Evolutionary conservation across 2,113 vertebrate genomes (phyloP), one percentile per base, ranked within the genome.

Genomic region (Vidua macroura): DNA sequence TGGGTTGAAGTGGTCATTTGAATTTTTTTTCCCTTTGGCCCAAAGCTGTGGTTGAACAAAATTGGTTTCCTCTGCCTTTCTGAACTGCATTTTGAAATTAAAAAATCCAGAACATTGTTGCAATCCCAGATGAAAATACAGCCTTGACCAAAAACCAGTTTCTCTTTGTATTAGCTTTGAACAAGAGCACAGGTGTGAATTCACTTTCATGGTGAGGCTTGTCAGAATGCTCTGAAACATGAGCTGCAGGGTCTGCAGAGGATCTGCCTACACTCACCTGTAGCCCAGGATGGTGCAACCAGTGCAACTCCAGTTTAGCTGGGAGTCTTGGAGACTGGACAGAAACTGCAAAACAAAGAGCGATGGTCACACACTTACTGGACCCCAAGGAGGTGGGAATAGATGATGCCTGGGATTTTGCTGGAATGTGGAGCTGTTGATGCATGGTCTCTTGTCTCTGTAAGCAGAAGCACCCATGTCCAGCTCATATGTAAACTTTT

Each of bases 261-360:
- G 33, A 33, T 44, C 55, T 68, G 55, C 22, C 35, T 11, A 2
- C 12, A 87, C 98, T 97, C 94, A 99, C 99, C 99, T 98, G 96
- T 98, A 99, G 44, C 98, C 96, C 74, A 99, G 96, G 76, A 99
- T 96, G 10, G 96, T 97, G 95, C 98, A 98, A 53, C 97, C 97
- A 4, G 96, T 72, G 41, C 98, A 99, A 91, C 98, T 98, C 80
- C 96, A 92, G 51, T 98, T 98, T 95, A 98, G 58, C 53, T 98
- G 95, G 3, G 99, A 99, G 72, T 98, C 91, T 64, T 77, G 94
- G 86, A 99, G 98, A 84, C 98, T 97, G 68, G 98, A 97, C 69
- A 96, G 94, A 60, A 99, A 98, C 99, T 99, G 97, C 74, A 97
- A 97, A 35, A 72, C 48, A 90, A 88, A 92, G n/a, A 67, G 27